These are phyloP conservation scores for Peromyscus maniculatus DNA, from an alignment of 2,113 vertebrate genomes.

Conservation along the genomic window DNA sequence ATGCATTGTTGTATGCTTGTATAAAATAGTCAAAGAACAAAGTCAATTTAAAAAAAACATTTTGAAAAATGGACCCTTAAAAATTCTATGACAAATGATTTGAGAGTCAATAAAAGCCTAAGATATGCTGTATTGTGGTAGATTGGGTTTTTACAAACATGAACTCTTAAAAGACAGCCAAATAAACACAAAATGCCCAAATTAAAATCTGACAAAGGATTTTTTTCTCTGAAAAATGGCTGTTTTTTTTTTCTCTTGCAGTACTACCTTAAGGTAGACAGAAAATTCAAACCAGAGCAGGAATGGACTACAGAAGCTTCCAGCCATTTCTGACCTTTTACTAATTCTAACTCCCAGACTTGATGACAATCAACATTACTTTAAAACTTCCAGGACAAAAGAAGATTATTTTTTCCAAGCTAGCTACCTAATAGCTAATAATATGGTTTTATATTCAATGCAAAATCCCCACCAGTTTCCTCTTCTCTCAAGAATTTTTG, in stretches of 20 bases:
- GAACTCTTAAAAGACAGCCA: neutral
- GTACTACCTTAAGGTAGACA: neutral
- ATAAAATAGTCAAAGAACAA: neutral
- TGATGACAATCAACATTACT: neutral
- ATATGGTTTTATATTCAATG: neutral
- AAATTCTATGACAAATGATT: neutral
- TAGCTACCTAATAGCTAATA: neutral
- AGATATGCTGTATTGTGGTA: neutral
- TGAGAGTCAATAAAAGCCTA: neutral
- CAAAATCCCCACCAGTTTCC: neutral
- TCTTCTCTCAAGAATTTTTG: neutral
- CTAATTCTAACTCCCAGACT: neutral
- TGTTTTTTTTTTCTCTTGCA: neutral
- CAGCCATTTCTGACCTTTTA: neutral
- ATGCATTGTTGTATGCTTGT: neutral
- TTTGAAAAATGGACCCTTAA: neutral
- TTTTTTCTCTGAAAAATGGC: neutral
- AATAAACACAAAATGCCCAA: neutral
- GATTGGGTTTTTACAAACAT: neutral
- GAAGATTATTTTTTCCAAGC: accelerated
- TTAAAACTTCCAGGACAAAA: slow-evolving; percentile 16
- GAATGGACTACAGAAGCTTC: neutral
- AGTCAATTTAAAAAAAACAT: neutral
- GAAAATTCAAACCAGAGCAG: neutral
- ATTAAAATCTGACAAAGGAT: neutral